phyloP scores from a whole-genome alignment of 2,113 vertebrate genomes.

The Falcunculus frontatus region DNA sequence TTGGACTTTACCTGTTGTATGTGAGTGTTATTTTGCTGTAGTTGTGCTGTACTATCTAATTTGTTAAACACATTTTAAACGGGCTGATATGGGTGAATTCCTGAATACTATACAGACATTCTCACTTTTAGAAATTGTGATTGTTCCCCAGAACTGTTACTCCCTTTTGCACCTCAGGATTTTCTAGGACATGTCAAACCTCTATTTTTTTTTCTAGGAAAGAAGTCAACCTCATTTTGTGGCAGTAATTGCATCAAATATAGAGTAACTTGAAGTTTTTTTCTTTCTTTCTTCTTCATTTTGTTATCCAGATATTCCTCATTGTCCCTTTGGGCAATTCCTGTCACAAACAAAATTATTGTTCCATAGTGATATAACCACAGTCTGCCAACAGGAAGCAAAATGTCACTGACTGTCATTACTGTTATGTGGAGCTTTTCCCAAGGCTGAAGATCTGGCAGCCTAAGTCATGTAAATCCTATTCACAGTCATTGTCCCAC shows the following conservation, averaged over 20 bases:
- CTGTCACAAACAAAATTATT: background rate
- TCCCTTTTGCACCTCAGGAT: background rate
- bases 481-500: background rate
- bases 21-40: fast-evolving
- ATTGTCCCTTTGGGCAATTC: background rate
- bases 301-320: background rate
- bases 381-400: background rate
- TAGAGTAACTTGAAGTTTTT: background rate
- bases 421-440: background rate
- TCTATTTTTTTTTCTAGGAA: background rate
- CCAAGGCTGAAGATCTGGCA: background rate
- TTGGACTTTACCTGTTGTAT: background rate
- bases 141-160: background rate
- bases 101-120: background rate
- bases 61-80: background rate
- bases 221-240: background rate
- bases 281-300: background rate
- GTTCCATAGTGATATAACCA: background rate
- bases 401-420: background rate
- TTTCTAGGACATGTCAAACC: background rate
- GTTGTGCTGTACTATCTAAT: fast-evolving
- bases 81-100: background rate
- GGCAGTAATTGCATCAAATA: background rate
- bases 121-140: background rate
- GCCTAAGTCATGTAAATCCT: background rate